Evolutionary conservation across 2,113 vertebrate species (phyloP).

Genomic region (Emydura subglobosa): DNA sequence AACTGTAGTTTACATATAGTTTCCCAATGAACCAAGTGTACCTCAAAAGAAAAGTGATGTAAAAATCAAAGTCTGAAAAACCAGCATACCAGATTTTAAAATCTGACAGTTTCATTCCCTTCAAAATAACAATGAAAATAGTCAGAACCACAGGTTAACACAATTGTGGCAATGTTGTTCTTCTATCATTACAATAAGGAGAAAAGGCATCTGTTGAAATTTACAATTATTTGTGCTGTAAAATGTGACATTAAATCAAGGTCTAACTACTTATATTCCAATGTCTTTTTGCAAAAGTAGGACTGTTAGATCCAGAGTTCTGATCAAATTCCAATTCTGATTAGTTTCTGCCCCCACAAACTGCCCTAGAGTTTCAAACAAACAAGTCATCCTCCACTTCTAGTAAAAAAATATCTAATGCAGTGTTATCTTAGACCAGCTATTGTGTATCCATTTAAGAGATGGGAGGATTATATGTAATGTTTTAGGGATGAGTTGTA

Average conservation of each 20-base stretch:
- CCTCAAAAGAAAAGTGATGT: not conserved
- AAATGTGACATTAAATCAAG: not conserved
- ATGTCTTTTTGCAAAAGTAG: not conserved
- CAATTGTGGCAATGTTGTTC: not conserved
- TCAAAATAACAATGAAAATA: not conserved
- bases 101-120: accelerated
- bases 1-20: too few relatives aligned
- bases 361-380: not conserved
- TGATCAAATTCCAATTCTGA: not conserved
- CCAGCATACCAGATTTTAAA: not conserved
- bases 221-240: not conserved
- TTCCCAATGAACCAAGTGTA: not conserved
- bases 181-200: not conserved
- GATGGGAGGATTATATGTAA: not conserved
- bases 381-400: not conserved
- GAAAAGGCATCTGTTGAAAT: not conserved
- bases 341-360: not conserved
- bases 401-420: not conserved
- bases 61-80: not conserved
- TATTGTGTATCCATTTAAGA: not conserved
- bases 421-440: not conserved
- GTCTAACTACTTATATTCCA: not conserved
- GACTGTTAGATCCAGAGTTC: not conserved
- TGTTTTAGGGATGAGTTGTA: not conserved
- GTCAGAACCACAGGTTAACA: not conserved